These are phyloP conservation scores for Anarhynchus alexandrinus DNA, from an alignment of 2,113 vertebrate genomes.

Conservation along the genomic window DNA sequence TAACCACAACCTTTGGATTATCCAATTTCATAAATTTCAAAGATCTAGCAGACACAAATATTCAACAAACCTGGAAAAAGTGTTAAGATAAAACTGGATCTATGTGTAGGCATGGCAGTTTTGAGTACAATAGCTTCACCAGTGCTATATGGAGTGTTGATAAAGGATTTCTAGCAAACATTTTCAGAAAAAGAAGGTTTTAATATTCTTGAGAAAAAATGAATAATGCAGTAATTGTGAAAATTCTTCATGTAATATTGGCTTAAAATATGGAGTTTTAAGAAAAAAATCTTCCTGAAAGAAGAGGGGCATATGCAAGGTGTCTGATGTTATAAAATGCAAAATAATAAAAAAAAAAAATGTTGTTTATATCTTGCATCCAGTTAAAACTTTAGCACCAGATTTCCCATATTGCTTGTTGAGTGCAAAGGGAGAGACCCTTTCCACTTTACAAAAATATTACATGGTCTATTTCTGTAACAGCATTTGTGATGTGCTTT, in stretches of 20 bases:
- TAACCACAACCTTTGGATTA: neutral
- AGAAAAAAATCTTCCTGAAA: neutral
- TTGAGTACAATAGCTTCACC: neutral
- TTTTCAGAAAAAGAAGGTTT: neutral
- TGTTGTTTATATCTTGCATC: neutral
- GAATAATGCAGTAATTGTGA: neutral
- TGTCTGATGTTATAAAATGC: neutral
- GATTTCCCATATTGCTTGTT: neutral
- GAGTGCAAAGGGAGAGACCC: neutral
- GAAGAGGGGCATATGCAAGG: neutral
- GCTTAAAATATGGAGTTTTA: neutral
- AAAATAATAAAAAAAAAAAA: neutral
- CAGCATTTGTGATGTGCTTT: neutral
- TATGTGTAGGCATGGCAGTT: neutral
- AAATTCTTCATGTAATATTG: neutral
- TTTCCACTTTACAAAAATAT: neutral
- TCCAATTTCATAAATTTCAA: neutral
- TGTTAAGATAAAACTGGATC: neutral
- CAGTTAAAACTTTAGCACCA: neutral
- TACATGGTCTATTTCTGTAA: accelerated
- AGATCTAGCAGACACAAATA: neutral
- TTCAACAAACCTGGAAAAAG: neutral
- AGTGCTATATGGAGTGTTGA: neutral
- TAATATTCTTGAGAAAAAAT: neutral
- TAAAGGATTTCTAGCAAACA: no score